Conservation (phyloP, 1,140 invertebrate species). For the Pteromalus puparum region DNA sequence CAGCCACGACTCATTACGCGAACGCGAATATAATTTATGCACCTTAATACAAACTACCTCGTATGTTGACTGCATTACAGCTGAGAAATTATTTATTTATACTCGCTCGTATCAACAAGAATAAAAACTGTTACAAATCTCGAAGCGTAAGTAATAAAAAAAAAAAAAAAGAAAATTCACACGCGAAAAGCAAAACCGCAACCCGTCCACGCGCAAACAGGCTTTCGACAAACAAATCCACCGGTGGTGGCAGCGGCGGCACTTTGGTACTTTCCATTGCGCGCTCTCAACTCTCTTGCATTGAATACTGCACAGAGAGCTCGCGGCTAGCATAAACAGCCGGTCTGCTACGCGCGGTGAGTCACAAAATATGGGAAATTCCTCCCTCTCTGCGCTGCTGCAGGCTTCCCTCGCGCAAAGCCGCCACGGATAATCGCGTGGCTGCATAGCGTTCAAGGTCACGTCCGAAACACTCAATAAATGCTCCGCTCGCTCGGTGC, state of each 20-base stretch:
- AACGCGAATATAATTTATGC: not conserved
- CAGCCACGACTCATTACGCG: not conserved
- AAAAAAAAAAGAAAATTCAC: no score
- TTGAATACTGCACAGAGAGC: not conserved
- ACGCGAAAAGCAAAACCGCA: no score
- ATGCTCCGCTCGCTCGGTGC: not conserved
- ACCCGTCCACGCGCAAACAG: no score
- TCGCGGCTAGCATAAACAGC: constrained; percentile 22
- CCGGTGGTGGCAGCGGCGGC: no score
- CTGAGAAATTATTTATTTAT: not conserved
- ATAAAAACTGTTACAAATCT: no score
- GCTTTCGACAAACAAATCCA: not conserved
- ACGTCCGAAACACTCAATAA: constrained; percentile 42
- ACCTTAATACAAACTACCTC: not conserved
- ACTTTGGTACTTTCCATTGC: no score
- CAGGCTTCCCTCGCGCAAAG: not conserved
- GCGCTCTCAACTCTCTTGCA: not conserved
- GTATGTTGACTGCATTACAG: not conserved
- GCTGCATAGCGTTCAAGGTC: constrained; percentile 39
- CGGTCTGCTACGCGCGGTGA: not conserved
- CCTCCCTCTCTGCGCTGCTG: not conserved
- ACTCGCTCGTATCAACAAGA: not conserved
- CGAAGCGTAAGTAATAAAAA: no score
- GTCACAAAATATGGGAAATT: constrained; percentile 46
- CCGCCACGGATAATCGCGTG: constrained; percentile 34